A percentile compares a stretch with the other conserved stretches of the same genome.
phyloP scores from a whole-genome alignment of 2,888 invertebrate species.

The Ganaspis brasiliensis region DNA sequence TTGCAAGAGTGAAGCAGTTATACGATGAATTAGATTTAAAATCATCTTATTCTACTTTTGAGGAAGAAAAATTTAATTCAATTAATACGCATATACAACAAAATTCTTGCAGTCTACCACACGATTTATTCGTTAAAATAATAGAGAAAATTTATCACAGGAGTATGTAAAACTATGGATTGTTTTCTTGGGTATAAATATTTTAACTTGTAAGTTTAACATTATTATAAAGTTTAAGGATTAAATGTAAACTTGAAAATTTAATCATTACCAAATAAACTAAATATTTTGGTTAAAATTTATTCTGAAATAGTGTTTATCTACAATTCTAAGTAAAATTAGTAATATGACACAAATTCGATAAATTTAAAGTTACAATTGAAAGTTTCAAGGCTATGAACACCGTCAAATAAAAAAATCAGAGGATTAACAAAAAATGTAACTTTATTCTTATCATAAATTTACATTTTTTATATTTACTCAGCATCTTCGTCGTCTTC shows the following conservation, averaged over 20 bases:
- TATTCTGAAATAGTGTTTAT: too few relatives aligned
- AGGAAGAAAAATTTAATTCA: constrained; percentile 91
- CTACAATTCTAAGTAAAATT: too few relatives aligned
- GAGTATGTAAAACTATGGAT: constrained; percentile 84
- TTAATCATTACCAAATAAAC: too few relatives aligned
- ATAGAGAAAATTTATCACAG: constrained; percentile 91
- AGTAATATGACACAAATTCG: too few relatives aligned
- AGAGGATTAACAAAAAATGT: constrained; percentile 8
- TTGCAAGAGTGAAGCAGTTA: too few relatives aligned
- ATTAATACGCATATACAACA: constrained; percentile 92
- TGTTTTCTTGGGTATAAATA: too few relatives aligned
- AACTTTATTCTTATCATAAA: constrained; percentile 21
- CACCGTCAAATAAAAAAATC: not conserved
- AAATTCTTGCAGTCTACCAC: constrained; percentile 90
- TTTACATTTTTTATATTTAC: constrained; percentile 80
- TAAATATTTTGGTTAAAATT: too few relatives aligned
- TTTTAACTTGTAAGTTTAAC: too few relatives aligned
- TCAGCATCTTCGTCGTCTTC: constrained; percentile 94
- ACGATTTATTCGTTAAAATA: constrained; percentile 91
- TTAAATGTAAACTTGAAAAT: too few relatives aligned
- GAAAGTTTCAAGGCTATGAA: too few relatives aligned
- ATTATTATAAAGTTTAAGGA: too few relatives aligned
- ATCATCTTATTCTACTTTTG: constrained; percentile 89
- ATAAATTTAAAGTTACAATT: too few relatives aligned
- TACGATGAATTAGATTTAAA: constrained; percentile 89